phyloP scores from a whole-genome alignment of 2,113 vertebrate species.

The Lates calcarifer region DNA sequence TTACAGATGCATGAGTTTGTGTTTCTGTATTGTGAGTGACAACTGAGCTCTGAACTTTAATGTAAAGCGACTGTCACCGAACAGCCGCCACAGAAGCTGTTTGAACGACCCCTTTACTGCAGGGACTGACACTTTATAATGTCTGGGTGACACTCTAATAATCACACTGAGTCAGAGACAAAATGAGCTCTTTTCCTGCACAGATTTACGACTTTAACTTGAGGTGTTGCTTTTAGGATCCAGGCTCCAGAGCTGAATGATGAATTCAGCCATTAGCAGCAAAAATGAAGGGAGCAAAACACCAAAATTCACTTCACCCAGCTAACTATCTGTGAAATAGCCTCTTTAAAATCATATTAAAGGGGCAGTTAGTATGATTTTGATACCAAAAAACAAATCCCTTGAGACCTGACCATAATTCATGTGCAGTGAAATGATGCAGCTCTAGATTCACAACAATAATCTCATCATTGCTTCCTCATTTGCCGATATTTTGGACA shows the following conservation, averaged over 20 bases:
- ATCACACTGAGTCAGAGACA: constrained; percentile 25
- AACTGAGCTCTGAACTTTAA: not conserved
- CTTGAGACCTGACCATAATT: not conserved
- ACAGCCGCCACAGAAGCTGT: not conserved
- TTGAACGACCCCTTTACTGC: constrained; percentile 26
- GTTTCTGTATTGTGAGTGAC: not conserved
- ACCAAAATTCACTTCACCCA: constrained; percentile 5
- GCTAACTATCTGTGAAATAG: constrained; percentile 43
- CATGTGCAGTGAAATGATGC: not conserved
- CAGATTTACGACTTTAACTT: constrained; percentile 35
- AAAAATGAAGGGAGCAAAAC: not conserved
- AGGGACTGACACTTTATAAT: constrained; percentile 21
- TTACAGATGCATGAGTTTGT: not conserved
- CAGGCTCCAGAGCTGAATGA: not conserved
- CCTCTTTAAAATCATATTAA: constrained; percentile 22
- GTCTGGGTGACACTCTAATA: constrained; percentile 30
- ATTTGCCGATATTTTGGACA: too few relatives aligned
- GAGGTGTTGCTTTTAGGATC: not conserved
- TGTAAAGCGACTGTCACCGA: not conserved
- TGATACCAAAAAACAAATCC: not conserved
- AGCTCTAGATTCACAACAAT: not conserved
- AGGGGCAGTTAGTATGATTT: not conserved
- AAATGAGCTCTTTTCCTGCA: not conserved
- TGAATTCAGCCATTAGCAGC: constrained; percentile 32
- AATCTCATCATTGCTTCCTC: not conserved